These are phyloP conservation scores for Agrotis clavis DNA, from an alignment of 2,888 invertebrate genomes.

Conservation along the genomic window DNA sequence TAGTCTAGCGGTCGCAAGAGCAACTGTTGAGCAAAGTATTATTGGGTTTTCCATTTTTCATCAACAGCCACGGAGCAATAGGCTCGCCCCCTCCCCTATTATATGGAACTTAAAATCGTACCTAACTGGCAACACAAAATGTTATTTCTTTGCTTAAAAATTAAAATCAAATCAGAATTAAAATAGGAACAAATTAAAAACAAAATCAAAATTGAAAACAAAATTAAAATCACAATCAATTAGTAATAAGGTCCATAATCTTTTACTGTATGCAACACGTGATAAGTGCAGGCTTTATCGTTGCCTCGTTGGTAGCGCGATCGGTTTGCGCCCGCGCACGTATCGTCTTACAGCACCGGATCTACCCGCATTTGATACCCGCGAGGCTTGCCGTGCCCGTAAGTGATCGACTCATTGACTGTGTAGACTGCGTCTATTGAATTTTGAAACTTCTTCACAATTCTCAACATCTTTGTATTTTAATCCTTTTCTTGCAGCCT, in stretches of 20 bases:
- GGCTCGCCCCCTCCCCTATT: too few relatives aligned
- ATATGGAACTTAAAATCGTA: too few relatives aligned
- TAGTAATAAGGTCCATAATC: neutral
- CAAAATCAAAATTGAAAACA: too few relatives aligned
- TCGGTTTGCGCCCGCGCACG: slow-evolving; percentile 64
- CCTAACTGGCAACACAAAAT: too few relatives aligned
- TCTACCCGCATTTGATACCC: slow-evolving; percentile 65
- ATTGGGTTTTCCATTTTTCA: too few relatives aligned
- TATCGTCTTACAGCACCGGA: slow-evolving; percentile 67
- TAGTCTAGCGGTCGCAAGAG: too few relatives aligned
- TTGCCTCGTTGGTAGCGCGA: slow-evolving; percentile 34
- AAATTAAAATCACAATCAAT: too few relatives aligned
- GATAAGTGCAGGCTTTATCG: slow-evolving; percentile 1
- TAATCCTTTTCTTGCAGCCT: neutral
- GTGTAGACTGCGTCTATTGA: neutral
- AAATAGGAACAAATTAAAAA: too few relatives aligned
- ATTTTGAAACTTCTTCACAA: neutral
- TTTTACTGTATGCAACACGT: neutral
- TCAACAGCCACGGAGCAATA: too few relatives aligned
- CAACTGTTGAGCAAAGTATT: too few relatives aligned
- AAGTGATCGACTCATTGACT: slow-evolving; percentile 16
- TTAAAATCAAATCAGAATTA: too few relatives aligned
- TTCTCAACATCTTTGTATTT: neutral
- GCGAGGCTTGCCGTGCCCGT: slow-evolving; percentile 25
- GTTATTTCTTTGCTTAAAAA: too few relatives aligned